Evolutionary conservation across 2,797 vertebrate species (phyloP).

Genomic region (Thunnus albacares): DNA sequence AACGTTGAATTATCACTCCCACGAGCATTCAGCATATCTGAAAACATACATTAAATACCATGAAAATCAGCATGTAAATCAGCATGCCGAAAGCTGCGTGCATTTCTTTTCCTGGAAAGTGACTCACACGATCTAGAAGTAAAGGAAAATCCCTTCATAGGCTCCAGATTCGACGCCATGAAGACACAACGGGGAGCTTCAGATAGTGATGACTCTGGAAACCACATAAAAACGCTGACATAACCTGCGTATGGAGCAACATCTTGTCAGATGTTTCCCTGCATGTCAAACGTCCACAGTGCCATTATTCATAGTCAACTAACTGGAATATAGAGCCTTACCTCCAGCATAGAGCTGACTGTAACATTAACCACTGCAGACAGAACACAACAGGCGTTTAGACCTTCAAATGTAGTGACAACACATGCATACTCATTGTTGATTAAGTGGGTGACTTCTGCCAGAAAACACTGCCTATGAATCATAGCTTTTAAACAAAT

Average conservation of each 20-base stretch:
- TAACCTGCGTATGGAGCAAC: conserved; percentile 27
- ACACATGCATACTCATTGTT: conserved; percentile 31
- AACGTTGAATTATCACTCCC: not conserved
- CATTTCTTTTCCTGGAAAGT: not conserved
- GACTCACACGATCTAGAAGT: conserved; percentile 13
- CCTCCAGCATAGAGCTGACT: conserved; percentile 18
- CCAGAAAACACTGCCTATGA: conserved; percentile 3
- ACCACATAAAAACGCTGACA: conserved; percentile 26
- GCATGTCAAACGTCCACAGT: not conserved
- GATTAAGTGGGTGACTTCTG: conserved; percentile 1
- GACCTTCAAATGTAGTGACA: not conserved
- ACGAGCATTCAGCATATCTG: not conserved
- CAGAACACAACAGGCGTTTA: conserved; percentile 17
- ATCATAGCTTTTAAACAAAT: conserved; percentile 22
- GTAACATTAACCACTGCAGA: conserved; percentile 27
- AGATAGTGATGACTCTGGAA: conserved; percentile 38
- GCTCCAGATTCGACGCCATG: not conserved
- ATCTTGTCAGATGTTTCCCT: conserved; percentile 27
- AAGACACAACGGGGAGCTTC: conserved; percentile 20
- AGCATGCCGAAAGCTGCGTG: too few relatives aligned
- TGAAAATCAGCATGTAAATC: not conserved
- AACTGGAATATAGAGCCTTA: not conserved
- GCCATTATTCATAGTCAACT: conserved; percentile 22
- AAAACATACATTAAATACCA: not conserved
- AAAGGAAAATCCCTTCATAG: conserved; percentile 22